phyloP scores from a whole-genome alignment of 2,888 invertebrate genomes.

The Xylota sylvarum region DNA sequence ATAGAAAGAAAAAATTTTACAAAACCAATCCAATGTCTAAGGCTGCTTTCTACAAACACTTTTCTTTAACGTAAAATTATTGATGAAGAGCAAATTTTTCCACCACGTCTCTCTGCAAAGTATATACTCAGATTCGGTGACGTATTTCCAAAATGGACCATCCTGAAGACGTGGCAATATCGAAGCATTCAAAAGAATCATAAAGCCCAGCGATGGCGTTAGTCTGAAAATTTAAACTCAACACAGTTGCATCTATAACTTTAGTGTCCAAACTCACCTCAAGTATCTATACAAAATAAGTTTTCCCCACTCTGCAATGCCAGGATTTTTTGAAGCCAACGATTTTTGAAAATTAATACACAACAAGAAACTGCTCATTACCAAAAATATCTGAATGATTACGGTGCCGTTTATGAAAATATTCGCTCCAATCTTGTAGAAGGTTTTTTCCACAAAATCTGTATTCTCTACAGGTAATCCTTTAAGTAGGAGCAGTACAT shows the following conservation, averaged over 20 bases:
- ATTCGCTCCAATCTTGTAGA: conserved; percentile 78
- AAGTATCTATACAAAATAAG: conserved; percentile 79
- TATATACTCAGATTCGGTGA: conserved; percentile 80
- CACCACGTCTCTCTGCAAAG: conserved; percentile 84
- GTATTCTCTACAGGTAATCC: conserved; percentile 80
- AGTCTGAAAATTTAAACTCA: conserved; percentile 49
- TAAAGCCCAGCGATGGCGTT: conserved; percentile 80
- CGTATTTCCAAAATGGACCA: conserved; percentile 84
- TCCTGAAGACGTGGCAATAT: conserved; percentile 83
- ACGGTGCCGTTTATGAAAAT: conserved; percentile 85
- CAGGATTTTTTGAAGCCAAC: conserved; percentile 74
- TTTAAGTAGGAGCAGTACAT: conserved; percentile 79
- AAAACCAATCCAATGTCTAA: background rate
- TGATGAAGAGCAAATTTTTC: conserved; percentile 83
- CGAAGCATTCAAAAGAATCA: conserved; percentile 81
- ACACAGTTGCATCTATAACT: background rate
- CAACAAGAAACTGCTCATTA: conserved; percentile 86
- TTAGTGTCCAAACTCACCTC: background rate
- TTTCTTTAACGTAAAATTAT: conserved; percentile 82
- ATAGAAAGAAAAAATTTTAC: background rate
- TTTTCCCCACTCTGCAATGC: conserved; percentile 76
- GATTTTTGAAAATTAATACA: conserved; percentile 80
- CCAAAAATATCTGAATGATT: conserved; percentile 86
- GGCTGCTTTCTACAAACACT: conserved; percentile 78
- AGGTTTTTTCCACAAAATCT: conserved; percentile 80